A percentile compares a stretch with the other conserved stretches of the same genome.
These are phyloP conservation scores for Thamnophis elegans DNA, from an alignment of 2,797 vertebrate species.

Conservation along the genomic window DNA sequence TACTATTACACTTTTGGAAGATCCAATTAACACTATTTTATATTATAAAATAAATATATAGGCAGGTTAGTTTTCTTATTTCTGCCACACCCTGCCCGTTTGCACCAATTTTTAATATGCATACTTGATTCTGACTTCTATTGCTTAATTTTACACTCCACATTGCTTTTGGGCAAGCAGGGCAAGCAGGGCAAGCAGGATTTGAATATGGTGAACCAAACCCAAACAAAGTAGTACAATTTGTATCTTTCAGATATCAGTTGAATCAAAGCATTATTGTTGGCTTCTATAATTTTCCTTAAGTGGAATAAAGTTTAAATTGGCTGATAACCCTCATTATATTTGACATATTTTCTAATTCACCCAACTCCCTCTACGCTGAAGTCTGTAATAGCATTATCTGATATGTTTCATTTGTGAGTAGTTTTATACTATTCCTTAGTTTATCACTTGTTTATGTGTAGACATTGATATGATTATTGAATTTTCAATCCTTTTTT, in stretches of 20 bases:
- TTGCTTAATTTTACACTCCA: neutral
- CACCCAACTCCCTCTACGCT: neutral
- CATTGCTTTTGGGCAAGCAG: neutral
- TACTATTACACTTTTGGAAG: neutral
- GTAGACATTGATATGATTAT: neutral
- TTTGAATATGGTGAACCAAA: neutral
- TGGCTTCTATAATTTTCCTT: neutral
- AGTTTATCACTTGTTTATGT: neutral
- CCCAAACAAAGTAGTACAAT: neutral
- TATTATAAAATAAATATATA: no score
- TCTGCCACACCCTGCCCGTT: neutral
- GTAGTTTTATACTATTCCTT: neutral
- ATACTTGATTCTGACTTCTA: neutral
- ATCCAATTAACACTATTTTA: neutral
- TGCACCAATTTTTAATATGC: neutral
- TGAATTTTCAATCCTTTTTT: neutral
- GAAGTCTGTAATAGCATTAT: neutral
- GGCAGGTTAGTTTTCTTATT: neutral
- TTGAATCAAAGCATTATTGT: neutral
- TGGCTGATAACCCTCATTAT: neutral
- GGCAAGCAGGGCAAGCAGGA: neutral
- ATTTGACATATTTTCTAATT: neutral
- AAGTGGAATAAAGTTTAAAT: neutral
- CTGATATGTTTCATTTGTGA: neutral
- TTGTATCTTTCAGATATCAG: neutral